Base-by-base conservation (phyloP, 2,888 invertebrate genomes). In the Uropetala carovei region DNA sequence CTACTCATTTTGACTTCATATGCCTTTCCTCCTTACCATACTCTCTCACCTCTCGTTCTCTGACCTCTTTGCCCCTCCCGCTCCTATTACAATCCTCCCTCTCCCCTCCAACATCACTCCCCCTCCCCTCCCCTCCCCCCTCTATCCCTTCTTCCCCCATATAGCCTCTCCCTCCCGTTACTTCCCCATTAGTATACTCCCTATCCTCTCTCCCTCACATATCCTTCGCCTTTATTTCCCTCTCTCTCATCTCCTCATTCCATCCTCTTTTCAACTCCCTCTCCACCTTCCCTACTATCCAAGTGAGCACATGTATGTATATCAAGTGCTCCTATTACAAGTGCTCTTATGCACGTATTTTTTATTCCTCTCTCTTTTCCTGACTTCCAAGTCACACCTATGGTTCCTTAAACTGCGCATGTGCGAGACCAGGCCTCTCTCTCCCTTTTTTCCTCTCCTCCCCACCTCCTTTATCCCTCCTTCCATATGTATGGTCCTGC, bases 311-410 rank as follows among this genome's bases (percentile, higher is more conserved):
- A 57, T 86, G 64, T 60, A 43, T 59, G 64, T 89, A 89, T 68
- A 89, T 89, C 64, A 89, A 89, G 89, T 89, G 89, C 64, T 22
- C 89, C 89, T 64, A 89, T 89, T 89, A 89, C 86, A 89, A 89
- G 60, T 89, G 89, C 89, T 60, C 64, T 89, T 64, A 89, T 89
- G 89, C 64, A 64, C 64, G 64, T 22, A 43, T 86, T 82, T 89
- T 89, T 89, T 83, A 83, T 83, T 43, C 7, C 83, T 43, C 43
- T 43, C 43, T 43, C 43, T 43, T 27, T 27, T 75, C 75, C 68
- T 22, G 18, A 68, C 68, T 68, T 68, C 68, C n/a, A 68, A 43
- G 18, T n/a, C 68, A 27, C 75, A 75, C 27, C 75, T 75, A 27
- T 22, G 75, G 75, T 27, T 60, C 60, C 30, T 30, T 22, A 16